Evolutionary conservation across 1,140 invertebrate genomes (phyloP).

Genomic region (Drosophila murphyi): DNA sequence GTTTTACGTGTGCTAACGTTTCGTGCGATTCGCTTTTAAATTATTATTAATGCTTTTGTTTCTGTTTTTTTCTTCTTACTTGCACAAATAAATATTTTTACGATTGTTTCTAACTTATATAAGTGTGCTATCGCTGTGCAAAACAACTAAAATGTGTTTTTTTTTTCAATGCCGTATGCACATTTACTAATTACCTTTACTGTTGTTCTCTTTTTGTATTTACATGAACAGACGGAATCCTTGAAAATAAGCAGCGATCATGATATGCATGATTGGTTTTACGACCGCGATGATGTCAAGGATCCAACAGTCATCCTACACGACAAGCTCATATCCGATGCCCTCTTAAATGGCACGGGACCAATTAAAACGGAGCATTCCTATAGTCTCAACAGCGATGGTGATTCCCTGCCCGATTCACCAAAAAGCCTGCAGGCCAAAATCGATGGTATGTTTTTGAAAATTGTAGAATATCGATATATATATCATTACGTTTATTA

Average conservation of each 20-base stretch:
- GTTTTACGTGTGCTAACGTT: conserved; percentile 45
- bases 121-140: conserved; percentile 68
- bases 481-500: not conserved
- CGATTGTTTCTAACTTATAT: conserved; percentile 68
- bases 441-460: conserved; percentile 86
- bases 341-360: conserved; percentile 89
- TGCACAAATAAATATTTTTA: conserved; percentile 50
- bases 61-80: conserved; percentile 16
- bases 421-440: conserved; percentile 87
- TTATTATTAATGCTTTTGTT: conserved; percentile 45
- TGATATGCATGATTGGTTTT: conserved; percentile 87
- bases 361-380: conserved; percentile 95
- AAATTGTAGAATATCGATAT: conserved; percentile 17
- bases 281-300: conserved; percentile 85
- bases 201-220: conserved; percentile 25
- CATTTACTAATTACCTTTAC: conserved; percentile 72
- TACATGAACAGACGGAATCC: conserved; percentile 87
- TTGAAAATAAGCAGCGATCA: conserved; percentile 86
- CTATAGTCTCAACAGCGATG: conserved; percentile 90
- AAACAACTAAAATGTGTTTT: conserved; percentile 45
- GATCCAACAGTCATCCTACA: conserved; percentile 89
- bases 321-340: conserved; percentile 95
- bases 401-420: conserved; percentile 88
- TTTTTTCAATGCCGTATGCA: conserved; percentile 47
- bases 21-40: conserved; percentile 67